These are phyloP conservation scores for Brevipalpus yothersi DNA, from an alignment of 1,140 invertebrate genomes.

Conservation along the genomic window DNA sequence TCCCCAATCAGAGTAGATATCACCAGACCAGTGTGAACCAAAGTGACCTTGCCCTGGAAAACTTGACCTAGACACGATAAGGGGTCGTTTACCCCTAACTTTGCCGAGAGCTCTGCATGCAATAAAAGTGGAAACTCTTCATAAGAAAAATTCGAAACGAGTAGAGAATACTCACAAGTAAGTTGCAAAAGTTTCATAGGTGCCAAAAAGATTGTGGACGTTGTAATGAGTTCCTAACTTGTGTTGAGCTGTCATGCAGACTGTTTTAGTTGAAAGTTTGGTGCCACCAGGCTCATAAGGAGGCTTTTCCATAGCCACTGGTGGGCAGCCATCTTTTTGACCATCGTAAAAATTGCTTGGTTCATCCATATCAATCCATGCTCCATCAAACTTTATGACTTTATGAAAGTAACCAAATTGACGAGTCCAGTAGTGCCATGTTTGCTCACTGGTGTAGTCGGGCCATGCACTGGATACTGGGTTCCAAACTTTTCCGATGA, in stretches of 20 bases:
- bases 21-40: conserved; percentile 71
- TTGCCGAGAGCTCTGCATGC: background rate
- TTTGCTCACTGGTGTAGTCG: conserved; percentile 56
- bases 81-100: conserved; percentile 27
- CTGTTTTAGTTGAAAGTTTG: conserved; percentile 35
- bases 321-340: conserved; percentile 1
- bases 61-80: conserved; percentile 57
- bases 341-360: conserved; percentile 4
- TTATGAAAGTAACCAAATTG: conserved; percentile 40
- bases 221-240: conserved; percentile 36
- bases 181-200: conserved; percentile 43
- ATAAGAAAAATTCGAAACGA: background rate
- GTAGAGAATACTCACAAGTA: conserved; percentile 16
- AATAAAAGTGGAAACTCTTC: background rate
- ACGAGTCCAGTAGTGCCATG: conserved; percentile 41
- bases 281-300: conserved; percentile 33
- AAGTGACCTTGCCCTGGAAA: conserved; percentile 52
- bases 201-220: conserved; percentile 56
- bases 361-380: conserved; percentile 34
- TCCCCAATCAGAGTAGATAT: conserved; percentile 17
- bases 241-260: conserved; percentile 58
- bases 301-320: conserved; percentile 29
- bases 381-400: conserved; percentile 42
- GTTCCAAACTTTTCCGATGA: conserved; percentile 12
- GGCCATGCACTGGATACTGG: conserved; percentile 32